Evolutionary conservation across 2,888 invertebrate genomes (phyloP).

Genomic region (Halictus ligatus): DNA sequence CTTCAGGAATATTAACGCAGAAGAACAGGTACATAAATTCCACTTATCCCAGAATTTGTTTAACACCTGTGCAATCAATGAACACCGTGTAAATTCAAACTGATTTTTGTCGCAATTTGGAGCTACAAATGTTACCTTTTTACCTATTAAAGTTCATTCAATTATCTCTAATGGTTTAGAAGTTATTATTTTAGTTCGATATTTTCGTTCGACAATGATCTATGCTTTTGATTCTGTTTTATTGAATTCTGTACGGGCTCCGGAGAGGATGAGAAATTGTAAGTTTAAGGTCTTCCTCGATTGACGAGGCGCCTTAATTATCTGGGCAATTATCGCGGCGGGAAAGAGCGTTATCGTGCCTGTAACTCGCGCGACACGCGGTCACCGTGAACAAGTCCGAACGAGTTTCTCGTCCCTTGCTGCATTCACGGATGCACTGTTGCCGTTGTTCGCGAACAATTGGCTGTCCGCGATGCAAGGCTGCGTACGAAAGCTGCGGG

Average conservation of each 20-base stretch:
- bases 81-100: no score
- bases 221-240: background rate
- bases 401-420: slow-evolving; percentile 59
- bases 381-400: slow-evolving; percentile 60
- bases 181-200: no score
- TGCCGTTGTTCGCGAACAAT: slow-evolving; percentile 50
- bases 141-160: no score
- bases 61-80: no score
- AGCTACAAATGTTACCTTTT: no score
- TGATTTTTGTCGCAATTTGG: no score
- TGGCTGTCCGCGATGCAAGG: slow-evolving; percentile 28
- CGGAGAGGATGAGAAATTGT: slow-evolving; percentile 20
- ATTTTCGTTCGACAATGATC: background rate
- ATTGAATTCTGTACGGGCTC: background rate
- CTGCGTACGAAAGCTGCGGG: slow-evolving; percentile 33
- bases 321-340: slow-evolving; percentile 60
- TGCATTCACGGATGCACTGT: slow-evolving; percentile 47
- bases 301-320: slow-evolving; percentile 64
- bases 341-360: slow-evolving; percentile 59
- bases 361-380: slow-evolving; percentile 57
- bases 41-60: no score
- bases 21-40: no score
- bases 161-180: no score
- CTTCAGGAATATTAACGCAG: no score
- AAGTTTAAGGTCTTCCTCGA: slow-evolving; percentile 52